Base-by-base conservation (phyloP, 2,113 vertebrate genomes). In the Cynoglossus semilaevis region DNA sequence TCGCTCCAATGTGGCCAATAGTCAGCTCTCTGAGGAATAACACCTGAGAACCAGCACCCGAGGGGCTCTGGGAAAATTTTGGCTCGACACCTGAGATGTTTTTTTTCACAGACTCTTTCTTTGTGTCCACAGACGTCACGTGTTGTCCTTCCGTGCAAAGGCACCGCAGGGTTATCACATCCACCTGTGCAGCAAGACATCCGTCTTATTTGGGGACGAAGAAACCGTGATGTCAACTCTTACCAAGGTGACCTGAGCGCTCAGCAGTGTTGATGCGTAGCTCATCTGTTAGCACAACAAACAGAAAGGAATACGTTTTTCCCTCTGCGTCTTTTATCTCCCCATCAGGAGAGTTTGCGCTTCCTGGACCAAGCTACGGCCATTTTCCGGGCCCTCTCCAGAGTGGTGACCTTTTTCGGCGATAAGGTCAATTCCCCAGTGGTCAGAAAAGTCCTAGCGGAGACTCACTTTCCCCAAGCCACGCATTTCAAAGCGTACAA, bases 141-240 rank as follows among this genome's bases (percentile, higher is more conserved):
- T 94, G 55, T 80, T 97, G 52, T 85, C 90, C 18, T 76, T 97
- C 58, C 87, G 81, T 2, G 70, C 77, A 0, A 82, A 65, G 13
- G 90, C 90, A 52, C 59, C 88, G 0, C 34, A 93, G 34, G 93
- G 92, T 0, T 90, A 95, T 60, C 70, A 94, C 57, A 14, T 99
- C 58, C 92, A 92, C 15, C 72, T 98, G 45, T 95, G 88, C 81
- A 92, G 93, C 79, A 89, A 77, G 80, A 88, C 90, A 3, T 88
- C 88, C 0, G 96, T 96, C 64, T 67, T 92, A 48, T 90, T 95
- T 51, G 94, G 93, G 67, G 94, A 97, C 41, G 95, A 98, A 74
- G 94, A 96, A 22, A 63, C 61, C 36, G 79, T 97, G 73, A 82
- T 98, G 61, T 81, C 90, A 81, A 47, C 76, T 59, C 93, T 97